These are phyloP conservation scores for Pyxicephalus adspersus DNA, from an alignment of 2,113 vertebrate genomes.

Conservation along the genomic window DNA sequence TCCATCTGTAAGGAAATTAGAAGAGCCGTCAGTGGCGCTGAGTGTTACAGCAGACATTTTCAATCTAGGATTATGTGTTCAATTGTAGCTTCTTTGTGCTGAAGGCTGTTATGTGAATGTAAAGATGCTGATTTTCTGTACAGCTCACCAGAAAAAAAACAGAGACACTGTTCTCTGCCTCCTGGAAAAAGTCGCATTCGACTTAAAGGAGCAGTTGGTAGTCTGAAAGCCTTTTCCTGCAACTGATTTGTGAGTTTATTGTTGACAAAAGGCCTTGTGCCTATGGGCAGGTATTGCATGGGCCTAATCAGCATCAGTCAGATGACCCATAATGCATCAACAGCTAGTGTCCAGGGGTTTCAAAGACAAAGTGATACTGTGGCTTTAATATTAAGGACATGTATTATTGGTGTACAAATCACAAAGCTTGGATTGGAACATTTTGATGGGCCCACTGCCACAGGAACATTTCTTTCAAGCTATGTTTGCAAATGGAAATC, in stretches of 20 bases:
- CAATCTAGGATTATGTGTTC: slow-evolving; percentile 51
- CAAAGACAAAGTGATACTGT: too few species aligned
- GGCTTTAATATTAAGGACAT: too few species aligned
- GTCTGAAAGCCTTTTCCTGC: background rate
- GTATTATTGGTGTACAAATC: too few species aligned
- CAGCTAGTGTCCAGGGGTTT: too few species aligned
- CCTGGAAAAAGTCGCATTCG: slow-evolving; percentile 18
- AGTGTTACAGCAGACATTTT: slow-evolving; percentile 49
- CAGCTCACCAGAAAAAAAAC: slow-evolving; percentile 27
- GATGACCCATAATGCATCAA: too few species aligned
- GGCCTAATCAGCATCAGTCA: too few species aligned
- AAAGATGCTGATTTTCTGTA: slow-evolving; percentile 46
- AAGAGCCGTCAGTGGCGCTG: slow-evolving; percentile 45
- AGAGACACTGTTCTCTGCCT: slow-evolving; percentile 29
- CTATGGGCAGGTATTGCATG: too few species aligned
- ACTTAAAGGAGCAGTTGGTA: background rate
- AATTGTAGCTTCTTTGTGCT: slow-evolving; percentile 55
- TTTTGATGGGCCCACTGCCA: too few species aligned
- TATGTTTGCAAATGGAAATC: too few species aligned
- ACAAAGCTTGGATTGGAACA: too few species aligned
- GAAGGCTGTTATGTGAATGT: slow-evolving; percentile 52
- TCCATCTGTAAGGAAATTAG: slow-evolving; percentile 55
- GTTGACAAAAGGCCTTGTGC: background rate
- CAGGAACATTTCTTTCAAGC: too few species aligned
- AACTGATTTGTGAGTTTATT: background rate